Evolutionary conservation across 2,797 vertebrate species (phyloP).

Genomic region (Muscicapa striata): DNA sequence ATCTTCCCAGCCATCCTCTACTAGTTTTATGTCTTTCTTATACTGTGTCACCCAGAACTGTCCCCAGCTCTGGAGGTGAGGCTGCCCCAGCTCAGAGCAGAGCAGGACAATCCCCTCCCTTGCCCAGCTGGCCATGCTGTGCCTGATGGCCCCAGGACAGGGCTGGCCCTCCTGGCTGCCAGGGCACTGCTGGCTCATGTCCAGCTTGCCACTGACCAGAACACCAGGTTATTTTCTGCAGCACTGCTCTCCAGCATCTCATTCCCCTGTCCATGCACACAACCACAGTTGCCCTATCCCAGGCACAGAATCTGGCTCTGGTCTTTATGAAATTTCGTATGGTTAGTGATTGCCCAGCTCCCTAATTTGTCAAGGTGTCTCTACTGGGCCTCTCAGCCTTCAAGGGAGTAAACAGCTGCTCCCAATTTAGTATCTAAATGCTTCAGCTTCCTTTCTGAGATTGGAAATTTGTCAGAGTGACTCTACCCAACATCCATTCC

Average conservation of each 20-base stretch:
- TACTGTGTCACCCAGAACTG: not conserved
- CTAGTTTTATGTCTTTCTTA: fast-evolving
- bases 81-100: not conserved
- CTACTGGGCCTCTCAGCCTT: not conserved
- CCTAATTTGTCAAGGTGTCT: not conserved
- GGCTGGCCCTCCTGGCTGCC: not conserved
- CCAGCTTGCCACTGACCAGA: fast-evolving
- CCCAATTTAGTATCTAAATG: not conserved
- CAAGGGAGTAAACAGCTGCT: not conserved
- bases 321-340: not conserved
- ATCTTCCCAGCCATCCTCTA: too few relatives aligned
- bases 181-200: not conserved
- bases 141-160: not conserved
- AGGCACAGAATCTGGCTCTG: not conserved
- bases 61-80: not conserved
- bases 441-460: not conserved
- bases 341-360: not conserved
- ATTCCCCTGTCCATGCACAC: fast-evolving
- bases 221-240: not conserved
- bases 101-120: not conserved
- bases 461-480: not conserved
- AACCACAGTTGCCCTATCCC: fast-evolving
- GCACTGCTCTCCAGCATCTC: not conserved
- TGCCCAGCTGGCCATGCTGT: not conserved
- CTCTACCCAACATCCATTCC: not conserved